Conservation (phyloP, 2,113 vertebrate species). For the Takifugu bimaculatus region DNA sequence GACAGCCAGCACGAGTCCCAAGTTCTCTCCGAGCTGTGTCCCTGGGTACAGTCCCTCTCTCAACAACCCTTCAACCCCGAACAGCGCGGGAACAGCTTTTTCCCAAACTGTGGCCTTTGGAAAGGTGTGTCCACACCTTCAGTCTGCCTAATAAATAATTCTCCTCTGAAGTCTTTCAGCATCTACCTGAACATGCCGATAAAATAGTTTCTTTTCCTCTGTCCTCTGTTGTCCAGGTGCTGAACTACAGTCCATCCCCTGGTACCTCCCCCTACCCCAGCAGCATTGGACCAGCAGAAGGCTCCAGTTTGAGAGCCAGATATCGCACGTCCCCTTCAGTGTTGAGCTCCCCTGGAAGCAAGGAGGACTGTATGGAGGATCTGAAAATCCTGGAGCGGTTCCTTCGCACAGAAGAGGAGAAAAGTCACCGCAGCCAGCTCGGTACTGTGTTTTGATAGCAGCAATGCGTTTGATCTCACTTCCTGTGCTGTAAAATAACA, state of each 20-base stretch:
- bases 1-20: slow-evolving; percentile 82
- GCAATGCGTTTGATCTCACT: neutral
- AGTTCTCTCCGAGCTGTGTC: slow-evolving; percentile 82
- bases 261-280: slow-evolving; percentile 74
- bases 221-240: slow-evolving; percentile 62
- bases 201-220: neutral
- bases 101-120: slow-evolving; percentile 72
- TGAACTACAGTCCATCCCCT: slow-evolving; percentile 79
- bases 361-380: slow-evolving; percentile 90
- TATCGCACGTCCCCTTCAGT: slow-evolving; percentile 84
- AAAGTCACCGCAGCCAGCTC: slow-evolving; percentile 85
- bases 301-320: slow-evolving; percentile 78
- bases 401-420: slow-evolving; percentile 87
- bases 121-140: slow-evolving; percentile 71
- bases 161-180: neutral
- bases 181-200: no score
- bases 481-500: neutral
- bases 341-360: slow-evolving; percentile 85
- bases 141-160: neutral
- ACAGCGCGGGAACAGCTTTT: slow-evolving; percentile 68
- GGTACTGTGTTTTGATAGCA: slow-evolving; percentile 63
- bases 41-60: slow-evolving; percentile 83
- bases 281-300: slow-evolving; percentile 79
- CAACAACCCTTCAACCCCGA: slow-evolving; percentile 69
- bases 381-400: slow-evolving; percentile 74